Base-by-base conservation (phyloP, 2,888 invertebrate genomes). In the Drosophila koepferae region DNA sequence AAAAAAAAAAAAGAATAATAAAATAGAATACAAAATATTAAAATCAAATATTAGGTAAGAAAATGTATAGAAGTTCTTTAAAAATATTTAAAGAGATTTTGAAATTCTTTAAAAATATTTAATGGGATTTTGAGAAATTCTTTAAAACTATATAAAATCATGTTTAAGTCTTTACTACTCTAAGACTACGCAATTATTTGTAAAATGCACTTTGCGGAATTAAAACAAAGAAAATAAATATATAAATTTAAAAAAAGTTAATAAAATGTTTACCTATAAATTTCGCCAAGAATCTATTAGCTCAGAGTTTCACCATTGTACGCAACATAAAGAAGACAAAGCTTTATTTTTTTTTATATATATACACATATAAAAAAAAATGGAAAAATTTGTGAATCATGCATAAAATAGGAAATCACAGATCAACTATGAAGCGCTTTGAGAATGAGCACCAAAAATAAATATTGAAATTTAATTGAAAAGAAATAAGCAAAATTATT, bases 351-450 rank as follows among this genome's bases (percentile, higher is more conserved):
- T 16, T 9, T 14, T 20, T 20, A 20, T 20, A 20, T 20, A 20
- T 20, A 20, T 20, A 1, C 1, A 23, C 3, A 63, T 3, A 61
- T 3, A 43, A 18, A 49, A 60, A 28, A 28, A 14, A 56, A 18
- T 48, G 43, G 41, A 63, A 56, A 55, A 46, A 51, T 55, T 48
- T 67, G 59, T 84, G 84, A 84, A 59, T 84, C 84, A 84, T 60
- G 40, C 41, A 62, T 46, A 53, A 36, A 59, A 66, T 72, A 76
- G 80, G 79, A 81, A 86, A 86, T 82, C 61, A 23, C 48, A 67
- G 62, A 63, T 63, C 66, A 55, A 72, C 60, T 75, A 63, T 71
- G 74, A 78, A 49, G 66, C 46, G 83, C 41, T 72, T 28, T 28
- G 10, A 48, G 72, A 68, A 80, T 80, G 76, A 64, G 79, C 81